Evolutionary conservation across 2,888 invertebrate species (phyloP), one percentile per base, ranked within the genome.

Genomic region (Leptopterna dolabrata): DNA sequence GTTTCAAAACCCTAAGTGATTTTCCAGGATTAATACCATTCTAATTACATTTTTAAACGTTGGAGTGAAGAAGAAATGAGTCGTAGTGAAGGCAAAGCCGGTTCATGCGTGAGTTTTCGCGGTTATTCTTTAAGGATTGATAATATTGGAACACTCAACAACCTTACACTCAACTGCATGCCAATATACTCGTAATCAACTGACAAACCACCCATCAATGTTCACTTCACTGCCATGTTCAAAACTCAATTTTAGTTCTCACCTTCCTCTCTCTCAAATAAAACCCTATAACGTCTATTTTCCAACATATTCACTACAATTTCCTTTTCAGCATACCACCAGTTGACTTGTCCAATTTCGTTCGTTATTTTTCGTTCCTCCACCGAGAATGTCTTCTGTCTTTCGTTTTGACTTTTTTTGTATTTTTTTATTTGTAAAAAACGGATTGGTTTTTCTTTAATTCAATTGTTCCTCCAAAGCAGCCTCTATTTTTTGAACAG

Each of bases 1-100:
- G 7, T 36, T 36, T 7, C 36, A 36, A 36, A 36, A 36, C 36
- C 16, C 16, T 4, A 9, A 73, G 9, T 24, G 78, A 78, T 78
- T 78, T 78, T 78, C 78, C 78, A 78, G 27, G 27, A 78, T 78
- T 78, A 45, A 78, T 78, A 78, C 78, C 70, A 81, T 30, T 70
- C 55, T 55, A 36, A 63, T 70, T 55, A 70, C 41, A 70, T 63
- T 30, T 70, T 81, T 55, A 1, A 29, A n/a, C n/a, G n/a, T 19
- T 24, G 6, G 51, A 81, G 27, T 27, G 11, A 76, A 29, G 3
- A 16, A 73, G 16, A 41, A 41, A 30, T 36, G 36, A n/a, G n/a
- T 27, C 14, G 51, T 47, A 81, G 70, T 78, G 1, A 85, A 85
- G 85, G 85, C 85, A 85, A 85, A 85, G 85, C 85, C 85, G 85